These are phyloP conservation scores for Dolichoris vasculosae DNA, from an alignment of 1,140 invertebrate species.

Conservation along the genomic window DNA sequence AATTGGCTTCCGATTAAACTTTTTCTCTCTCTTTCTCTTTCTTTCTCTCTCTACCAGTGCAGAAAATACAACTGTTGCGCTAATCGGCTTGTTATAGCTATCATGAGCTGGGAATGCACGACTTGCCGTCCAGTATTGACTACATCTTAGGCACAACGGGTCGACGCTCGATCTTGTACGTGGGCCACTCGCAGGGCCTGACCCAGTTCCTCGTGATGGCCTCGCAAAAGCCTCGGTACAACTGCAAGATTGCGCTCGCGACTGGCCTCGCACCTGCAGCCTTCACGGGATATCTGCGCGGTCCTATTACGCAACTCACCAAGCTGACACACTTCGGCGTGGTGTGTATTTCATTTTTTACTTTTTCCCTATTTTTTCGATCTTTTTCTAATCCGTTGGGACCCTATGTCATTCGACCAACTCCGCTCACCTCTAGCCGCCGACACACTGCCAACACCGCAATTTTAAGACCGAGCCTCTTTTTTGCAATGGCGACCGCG, in stretches of 20 bases:
- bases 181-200: constrained; percentile 82
- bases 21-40: constrained; percentile 50
- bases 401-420: neutral
- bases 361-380: neutral
- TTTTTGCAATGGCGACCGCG: no score
- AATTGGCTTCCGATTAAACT: neutral
- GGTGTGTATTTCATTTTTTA: constrained; percentile 51
- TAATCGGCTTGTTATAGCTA: constrained; percentile 63
- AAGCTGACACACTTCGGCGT: constrained; percentile 69
- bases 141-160: constrained; percentile 77
- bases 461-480: no score
- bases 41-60: constrained; percentile 45
- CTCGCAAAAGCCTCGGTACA: constrained; percentile 78
- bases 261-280: constrained; percentile 79
- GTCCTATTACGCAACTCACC: constrained; percentile 66
- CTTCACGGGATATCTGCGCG: constrained; percentile 66
- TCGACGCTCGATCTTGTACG: constrained; percentile 76
- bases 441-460: no score
- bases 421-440: neutral
- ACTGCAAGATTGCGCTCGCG: constrained; percentile 76
- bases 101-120: constrained; percentile 80
- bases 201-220: constrained; percentile 78
- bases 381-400: neutral
- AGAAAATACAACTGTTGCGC: neutral
- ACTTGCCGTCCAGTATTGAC: constrained; percentile 79